Percentiles rank a stretch among this genome's conserved stretches.
Conservation (phyloP, 2,888 invertebrate genomes). For the Nyleta sp. region DNA sequence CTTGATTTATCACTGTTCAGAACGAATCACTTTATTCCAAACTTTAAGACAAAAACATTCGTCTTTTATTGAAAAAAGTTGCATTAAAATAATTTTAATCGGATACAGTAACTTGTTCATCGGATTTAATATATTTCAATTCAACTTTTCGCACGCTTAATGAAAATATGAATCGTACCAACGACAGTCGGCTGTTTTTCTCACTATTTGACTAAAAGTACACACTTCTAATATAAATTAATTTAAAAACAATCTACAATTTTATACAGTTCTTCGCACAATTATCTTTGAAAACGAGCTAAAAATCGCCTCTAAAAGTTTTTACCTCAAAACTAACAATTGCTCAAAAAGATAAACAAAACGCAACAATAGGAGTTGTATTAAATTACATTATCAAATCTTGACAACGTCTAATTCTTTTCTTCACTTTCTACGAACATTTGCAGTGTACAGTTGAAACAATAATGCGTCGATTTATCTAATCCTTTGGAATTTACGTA, state of each 20-base stretch:
- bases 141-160: slow-evolving; percentile 13
- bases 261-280: slow-evolving; percentile 34
- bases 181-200: slow-evolving; percentile 15
- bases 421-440: slow-evolving; percentile 17
- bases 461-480: slow-evolving; percentile 4
- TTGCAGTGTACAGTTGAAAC: slow-evolving; percentile 28
- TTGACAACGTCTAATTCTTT: slow-evolving; percentile 14
- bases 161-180: slow-evolving; percentile 29
- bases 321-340: slow-evolving; percentile 17
- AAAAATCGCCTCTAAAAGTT: neutral
- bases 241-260: slow-evolving; percentile 56
- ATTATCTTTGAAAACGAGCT: too few relatives aligned
- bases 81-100: slow-evolving; percentile 27
- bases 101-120: slow-evolving; percentile 4
- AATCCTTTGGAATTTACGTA: slow-evolving; percentile 21
- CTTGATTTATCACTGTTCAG: slow-evolving; percentile 53
- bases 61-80: slow-evolving; percentile 18
- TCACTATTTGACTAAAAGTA: slow-evolving; percentile 59
- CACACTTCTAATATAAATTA: slow-evolving; percentile 59
- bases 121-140: slow-evolving; percentile 20
- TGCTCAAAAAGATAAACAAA: neutral
- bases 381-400: slow-evolving; percentile 2
- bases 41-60: slow-evolving; percentile 39
- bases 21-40: slow-evolving; percentile 22
- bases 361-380: neutral